These are phyloP conservation scores for Grantiella picta DNA, from an alignment of 2,113 vertebrate species.

Conservation along the genomic window DNA sequence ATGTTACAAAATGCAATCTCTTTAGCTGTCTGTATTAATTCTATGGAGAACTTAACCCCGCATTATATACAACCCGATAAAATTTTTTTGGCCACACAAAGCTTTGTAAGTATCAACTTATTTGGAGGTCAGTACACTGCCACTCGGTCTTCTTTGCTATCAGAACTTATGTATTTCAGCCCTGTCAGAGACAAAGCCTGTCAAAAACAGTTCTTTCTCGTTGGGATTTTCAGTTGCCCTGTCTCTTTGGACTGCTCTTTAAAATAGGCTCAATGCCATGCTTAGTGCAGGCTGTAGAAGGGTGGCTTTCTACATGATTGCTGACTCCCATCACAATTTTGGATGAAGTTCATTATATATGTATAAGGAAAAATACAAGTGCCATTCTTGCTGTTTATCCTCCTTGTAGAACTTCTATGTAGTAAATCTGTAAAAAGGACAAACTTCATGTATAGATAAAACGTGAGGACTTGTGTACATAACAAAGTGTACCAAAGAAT, in stretches of 20 bases:
- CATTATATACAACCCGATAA: not conserved
- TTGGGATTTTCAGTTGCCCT: not conserved
- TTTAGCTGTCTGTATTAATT: not conserved
- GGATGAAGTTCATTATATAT: not conserved
- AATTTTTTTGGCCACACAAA: not conserved
- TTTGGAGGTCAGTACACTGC: not conserved
- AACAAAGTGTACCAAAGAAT: not conserved
- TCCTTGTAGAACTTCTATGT: not conserved
- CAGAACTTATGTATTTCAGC: not conserved
- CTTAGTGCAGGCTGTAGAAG: not conserved
- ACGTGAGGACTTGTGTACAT: not conserved
- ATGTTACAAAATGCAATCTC: not conserved
- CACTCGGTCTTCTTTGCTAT: not conserved
- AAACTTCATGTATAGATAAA: not conserved
- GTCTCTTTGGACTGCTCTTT: not conserved
- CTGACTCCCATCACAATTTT: not conserved
- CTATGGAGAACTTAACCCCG: not conserved
- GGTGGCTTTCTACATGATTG: not conserved
- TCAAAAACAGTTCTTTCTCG: not conserved
- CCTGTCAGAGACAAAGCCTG: not conserved
- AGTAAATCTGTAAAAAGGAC: not conserved
- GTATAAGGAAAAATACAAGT: not conserved
- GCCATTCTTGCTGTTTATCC: not conserved
- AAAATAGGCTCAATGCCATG: not conserved
- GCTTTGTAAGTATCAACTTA: not conserved